phyloP scores from a whole-genome alignment of 1,140 invertebrate genomes.

The Papilio polyxenes region DNA sequence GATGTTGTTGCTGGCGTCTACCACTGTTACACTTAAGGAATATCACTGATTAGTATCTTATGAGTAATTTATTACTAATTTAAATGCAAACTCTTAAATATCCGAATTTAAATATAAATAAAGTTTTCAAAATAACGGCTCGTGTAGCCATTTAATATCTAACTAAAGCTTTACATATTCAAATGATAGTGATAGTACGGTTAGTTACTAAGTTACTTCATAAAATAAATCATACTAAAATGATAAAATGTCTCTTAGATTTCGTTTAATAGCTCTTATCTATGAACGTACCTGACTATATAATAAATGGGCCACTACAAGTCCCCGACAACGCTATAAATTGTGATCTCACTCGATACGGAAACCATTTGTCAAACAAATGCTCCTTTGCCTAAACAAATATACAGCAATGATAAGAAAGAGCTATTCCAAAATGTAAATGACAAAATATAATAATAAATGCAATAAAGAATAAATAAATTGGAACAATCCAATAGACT shows the following conservation, averaged over 20 bases:
- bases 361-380: slow-evolving; percentile 35
- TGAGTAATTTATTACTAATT: no score
- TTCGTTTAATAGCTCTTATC: slow-evolving; percentile 21
- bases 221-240: not conserved
- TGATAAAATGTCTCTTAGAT: not conserved
- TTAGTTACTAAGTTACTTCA: not conserved
- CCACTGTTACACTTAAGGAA: no score
- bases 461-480: no score
- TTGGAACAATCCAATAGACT: no score
- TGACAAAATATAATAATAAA: not conserved
- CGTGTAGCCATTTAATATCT: no score
- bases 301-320: slow-evolving; percentile 31
- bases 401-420: not conserved
- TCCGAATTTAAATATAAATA: no score
- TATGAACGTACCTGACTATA: slow-evolving; percentile 29
- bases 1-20: no score
- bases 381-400: slow-evolving; percentile 29
- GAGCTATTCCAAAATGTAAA: not conserved
- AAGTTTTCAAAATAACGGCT: no score
- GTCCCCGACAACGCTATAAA: slow-evolving; percentile 32
- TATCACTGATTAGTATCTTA: no score
- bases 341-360: slow-evolving; percentile 35
- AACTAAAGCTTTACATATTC: no score
- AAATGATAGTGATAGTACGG: not conserved
- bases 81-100: no score